These are phyloP conservation scores for Glyphotaelius pellucidus DNA, from an alignment of 2,888 invertebrate species.

Conservation along the genomic window DNA sequence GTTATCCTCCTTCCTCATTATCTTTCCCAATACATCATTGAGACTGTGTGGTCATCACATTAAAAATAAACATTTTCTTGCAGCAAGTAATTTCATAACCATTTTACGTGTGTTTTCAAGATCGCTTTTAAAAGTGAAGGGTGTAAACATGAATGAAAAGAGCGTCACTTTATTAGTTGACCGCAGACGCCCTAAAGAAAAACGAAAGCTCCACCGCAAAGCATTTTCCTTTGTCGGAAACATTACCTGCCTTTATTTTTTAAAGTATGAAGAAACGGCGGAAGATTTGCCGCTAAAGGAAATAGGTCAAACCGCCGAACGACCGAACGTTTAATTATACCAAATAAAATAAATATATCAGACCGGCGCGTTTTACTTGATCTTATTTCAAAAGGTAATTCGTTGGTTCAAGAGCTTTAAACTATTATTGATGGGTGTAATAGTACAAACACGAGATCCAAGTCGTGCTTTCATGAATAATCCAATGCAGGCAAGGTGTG, in stretches of 20 bases:
- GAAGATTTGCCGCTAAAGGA: background rate
- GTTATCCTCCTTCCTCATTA: too few relatives aligned
- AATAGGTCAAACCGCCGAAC: slow-evolving; percentile 21
- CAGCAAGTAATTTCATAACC: background rate
- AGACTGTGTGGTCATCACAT: background rate
- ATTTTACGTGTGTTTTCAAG: background rate
- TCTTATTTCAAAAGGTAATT: background rate
- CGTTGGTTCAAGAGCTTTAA: background rate
- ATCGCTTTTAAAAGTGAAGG: background rate
- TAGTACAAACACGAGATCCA: too few relatives aligned
- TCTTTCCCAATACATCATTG: too few relatives aligned
- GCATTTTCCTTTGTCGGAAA: slow-evolving; percentile 10
- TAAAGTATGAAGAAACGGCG: background rate
- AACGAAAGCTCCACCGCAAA: slow-evolving; percentile 24
- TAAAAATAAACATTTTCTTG: background rate
- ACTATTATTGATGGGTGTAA: background rate
- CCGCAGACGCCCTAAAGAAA: background rate
- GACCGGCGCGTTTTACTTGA: background rate
- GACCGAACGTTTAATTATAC: background rate
- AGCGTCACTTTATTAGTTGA: background rate
- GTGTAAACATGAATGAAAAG: background rate
- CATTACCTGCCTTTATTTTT: background rate
- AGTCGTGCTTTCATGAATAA: too few relatives aligned
- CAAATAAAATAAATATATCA: background rate
- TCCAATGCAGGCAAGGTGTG: too few relatives aligned